Evolutionary conservation across 2,888 invertebrate species (phyloP).

Genomic region (Clistopyga incitator): DNA sequence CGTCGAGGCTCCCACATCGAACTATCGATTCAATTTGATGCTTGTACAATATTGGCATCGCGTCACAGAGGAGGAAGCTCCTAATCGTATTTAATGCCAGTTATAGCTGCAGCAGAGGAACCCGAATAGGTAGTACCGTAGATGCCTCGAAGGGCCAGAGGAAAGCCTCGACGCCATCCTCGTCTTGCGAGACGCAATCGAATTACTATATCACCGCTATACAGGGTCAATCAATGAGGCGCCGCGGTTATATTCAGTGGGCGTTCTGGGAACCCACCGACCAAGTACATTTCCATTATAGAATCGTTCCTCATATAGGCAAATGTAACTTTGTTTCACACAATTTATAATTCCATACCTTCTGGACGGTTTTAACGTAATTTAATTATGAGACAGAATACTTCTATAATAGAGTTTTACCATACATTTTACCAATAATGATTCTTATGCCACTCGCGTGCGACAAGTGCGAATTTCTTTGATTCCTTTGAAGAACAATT

Average conservation of each 20-base stretch:
- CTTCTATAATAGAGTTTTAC: too few relatives aligned
- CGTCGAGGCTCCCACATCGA: conserved; percentile 28
- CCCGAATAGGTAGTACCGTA: not conserved
- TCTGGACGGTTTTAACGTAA: not conserved
- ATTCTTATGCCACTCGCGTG: too few relatives aligned
- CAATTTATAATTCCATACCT: not conserved
- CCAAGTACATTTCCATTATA: not conserved
- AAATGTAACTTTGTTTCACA: not conserved
- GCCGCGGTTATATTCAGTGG: not conserved
- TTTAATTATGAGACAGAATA: not conserved
- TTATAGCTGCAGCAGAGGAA: not conserved
- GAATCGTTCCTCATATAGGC: not conserved
- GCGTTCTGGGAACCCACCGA: not conserved
- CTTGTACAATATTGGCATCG: not conserved
- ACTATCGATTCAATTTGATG: conserved; percentile 47
- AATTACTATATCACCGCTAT: conserved; percentile 23
- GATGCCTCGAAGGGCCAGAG: conserved; percentile 4
- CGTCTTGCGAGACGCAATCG: conserved; percentile 23
- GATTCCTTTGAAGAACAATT: not conserved
- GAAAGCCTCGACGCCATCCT: conserved; percentile 3
- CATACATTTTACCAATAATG: too few relatives aligned
- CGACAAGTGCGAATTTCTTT: too few relatives aligned
- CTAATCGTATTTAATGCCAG: conserved; percentile 50
- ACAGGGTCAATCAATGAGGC: conserved; percentile 21
- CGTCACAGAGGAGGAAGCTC: not conserved